phyloP scores from a whole-genome alignment of 2,113 vertebrate species.

The Corythornis vintsioides region DNA sequence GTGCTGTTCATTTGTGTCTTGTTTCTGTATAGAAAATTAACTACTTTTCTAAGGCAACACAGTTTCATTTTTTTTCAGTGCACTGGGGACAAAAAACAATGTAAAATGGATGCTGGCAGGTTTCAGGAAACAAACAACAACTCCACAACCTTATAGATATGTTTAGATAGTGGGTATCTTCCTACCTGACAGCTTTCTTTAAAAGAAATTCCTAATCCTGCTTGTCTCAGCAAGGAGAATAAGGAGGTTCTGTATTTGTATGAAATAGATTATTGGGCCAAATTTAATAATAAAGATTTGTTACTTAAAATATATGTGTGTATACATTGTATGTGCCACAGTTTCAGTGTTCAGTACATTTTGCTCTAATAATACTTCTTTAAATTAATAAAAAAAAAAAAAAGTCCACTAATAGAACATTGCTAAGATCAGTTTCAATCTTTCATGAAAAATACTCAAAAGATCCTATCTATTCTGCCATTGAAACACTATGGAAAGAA shows the following conservation, averaged over 20 bases:
- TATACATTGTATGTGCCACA: not conserved
- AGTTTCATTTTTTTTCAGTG: not conserved
- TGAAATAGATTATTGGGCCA: slow-evolving; percentile 5
- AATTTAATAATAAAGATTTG: slow-evolving; percentile 18
- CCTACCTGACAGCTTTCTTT: not conserved
- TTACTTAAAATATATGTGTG: not conserved
- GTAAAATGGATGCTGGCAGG: slow-evolving; percentile 1
- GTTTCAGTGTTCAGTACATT: not conserved
- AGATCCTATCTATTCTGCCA: not conserved
- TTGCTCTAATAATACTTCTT: not conserved
- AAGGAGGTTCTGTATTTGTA: not conserved
- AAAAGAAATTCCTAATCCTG: slow-evolving; percentile 17
- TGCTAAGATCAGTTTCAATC: not conserved
- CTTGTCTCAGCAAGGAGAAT: slow-evolving; percentile 25
- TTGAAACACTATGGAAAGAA: not conserved
- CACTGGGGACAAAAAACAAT: slow-evolving; percentile 2
- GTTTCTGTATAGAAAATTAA: slow-evolving; percentile 14
- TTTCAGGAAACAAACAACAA: not conserved
- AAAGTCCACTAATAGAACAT: not conserved
- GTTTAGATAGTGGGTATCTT: not conserved
- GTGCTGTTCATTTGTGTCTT: not conserved
- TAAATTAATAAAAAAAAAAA: not conserved
- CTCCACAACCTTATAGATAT: not conserved
- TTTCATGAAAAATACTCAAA: not conserved
- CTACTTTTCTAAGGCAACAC: not conserved